phyloP scores from a whole-genome alignment of 1,140 invertebrate genomes.

The Sitobion miscanthi region DNA sequence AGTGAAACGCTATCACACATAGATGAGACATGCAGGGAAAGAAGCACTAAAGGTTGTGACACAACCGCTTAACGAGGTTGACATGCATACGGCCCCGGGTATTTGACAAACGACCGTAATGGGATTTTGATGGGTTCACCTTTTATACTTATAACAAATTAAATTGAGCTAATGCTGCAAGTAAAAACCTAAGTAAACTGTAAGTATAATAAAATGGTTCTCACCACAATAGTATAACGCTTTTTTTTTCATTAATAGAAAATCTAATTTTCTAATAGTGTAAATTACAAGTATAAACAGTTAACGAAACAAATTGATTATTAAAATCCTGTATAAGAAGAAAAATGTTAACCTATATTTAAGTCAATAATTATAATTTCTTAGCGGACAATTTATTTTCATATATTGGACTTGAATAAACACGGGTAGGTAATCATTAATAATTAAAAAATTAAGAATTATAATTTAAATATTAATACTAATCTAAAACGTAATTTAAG shows the following conservation, averaged over 20 bases:
- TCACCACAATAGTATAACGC: neutral
- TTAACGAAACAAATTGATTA: neutral
- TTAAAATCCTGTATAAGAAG: neutral
- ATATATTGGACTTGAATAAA: neutral
- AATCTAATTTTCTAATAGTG: neutral
- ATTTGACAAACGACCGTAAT: conserved; percentile 32
- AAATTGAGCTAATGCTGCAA: conserved; percentile 1
- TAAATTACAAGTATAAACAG: neutral
- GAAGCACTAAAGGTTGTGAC: conserved; percentile 10
- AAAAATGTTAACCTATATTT: neutral
- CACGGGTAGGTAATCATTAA: neutral
- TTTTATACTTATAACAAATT: conserved; percentile 20
- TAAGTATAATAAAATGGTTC: neutral
- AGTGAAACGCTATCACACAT: conserved; percentile 1
- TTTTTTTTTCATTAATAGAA: neutral
- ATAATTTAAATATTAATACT: too few species aligned
- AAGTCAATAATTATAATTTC: neutral
- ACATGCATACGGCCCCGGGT: neutral
- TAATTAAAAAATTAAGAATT: neutral
- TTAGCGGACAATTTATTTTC: neutral
- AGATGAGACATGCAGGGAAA: neutral
- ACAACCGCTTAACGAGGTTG: neutral
- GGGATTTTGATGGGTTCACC: conserved; percentile 27
- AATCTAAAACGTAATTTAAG: too few species aligned
- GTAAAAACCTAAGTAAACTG: neutral